phyloP scores from a whole-genome alignment of 2,888 invertebrate species.

The Acronicta alni region DNA sequence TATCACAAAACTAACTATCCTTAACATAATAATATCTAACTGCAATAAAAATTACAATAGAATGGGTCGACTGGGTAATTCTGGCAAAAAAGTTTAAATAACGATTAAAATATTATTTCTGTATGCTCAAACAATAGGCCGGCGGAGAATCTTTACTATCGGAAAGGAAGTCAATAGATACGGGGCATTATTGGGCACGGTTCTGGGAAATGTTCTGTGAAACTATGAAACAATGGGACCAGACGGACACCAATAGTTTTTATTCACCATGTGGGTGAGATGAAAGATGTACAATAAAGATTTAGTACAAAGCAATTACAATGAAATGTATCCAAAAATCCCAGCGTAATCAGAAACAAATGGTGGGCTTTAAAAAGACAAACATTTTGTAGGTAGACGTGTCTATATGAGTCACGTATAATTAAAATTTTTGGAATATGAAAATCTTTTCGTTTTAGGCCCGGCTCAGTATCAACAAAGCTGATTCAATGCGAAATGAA shows the following conservation, averaged over 20 bases:
- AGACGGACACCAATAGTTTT: slow-evolving; percentile 65
- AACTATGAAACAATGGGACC: slow-evolving; percentile 76
- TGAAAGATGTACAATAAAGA: slow-evolving; percentile 49
- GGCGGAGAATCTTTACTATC: slow-evolving; percentile 81
- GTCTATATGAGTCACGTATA: slow-evolving; percentile 31
- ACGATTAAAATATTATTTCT: slow-evolving; percentile 85
- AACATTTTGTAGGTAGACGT: slow-evolving; percentile 16
- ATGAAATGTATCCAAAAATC: slow-evolving; percentile 36
- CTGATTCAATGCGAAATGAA: slow-evolving; percentile 5
- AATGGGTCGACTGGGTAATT: slow-evolving; percentile 57
- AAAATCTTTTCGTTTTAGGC: too few species aligned
- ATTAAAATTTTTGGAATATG: slow-evolving; percentile 4
- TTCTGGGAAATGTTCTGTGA: slow-evolving; percentile 76
- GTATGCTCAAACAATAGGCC: slow-evolving; percentile 78
- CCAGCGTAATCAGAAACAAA: slow-evolving; percentile 49
- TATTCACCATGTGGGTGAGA: slow-evolving; percentile 68
- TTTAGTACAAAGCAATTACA: slow-evolving; percentile 52
- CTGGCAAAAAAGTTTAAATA: slow-evolving; percentile 76
- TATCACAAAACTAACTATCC: slow-evolving; percentile 56
- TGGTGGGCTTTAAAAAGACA: slow-evolving; percentile 30
- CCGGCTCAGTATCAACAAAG: too few species aligned
- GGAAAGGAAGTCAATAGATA: slow-evolving; percentile 86
- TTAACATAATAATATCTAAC: slow-evolving; percentile 69
- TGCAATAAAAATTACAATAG: slow-evolving; percentile 80
- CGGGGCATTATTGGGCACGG: slow-evolving; percentile 72